phyloP scores from a whole-genome alignment of 2,797 vertebrate species.

The Notolabrus celidotus region DNA sequence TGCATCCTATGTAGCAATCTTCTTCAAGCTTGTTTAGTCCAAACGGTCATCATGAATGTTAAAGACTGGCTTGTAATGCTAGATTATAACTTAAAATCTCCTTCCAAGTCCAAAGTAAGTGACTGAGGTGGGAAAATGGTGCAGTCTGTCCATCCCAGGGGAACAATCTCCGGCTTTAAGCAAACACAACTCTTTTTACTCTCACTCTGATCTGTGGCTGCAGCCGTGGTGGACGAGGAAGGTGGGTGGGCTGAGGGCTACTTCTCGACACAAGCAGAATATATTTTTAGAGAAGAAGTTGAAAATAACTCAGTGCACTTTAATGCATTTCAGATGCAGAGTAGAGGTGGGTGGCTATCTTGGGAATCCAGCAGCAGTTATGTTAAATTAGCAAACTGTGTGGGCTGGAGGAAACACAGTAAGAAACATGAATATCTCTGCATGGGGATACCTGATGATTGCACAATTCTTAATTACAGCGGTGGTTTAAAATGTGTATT shows the following conservation, averaged over 20 bases:
- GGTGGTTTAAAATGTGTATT: conserved; percentile 1
- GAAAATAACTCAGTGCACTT: conserved; percentile 46
- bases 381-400: conserved; percentile 32
- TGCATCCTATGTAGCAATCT: too few relatives aligned
- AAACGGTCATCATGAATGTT: too few relatives aligned
- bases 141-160: conserved; percentile 15
- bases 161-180: conserved; percentile 24
- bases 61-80: background rate
- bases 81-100: conserved; percentile 16
- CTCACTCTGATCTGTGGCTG: conserved; percentile 22
- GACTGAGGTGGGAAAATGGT: conserved; percentile 1
- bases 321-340: conserved; percentile 33
- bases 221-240: background rate
- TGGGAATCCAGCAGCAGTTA: conserved; percentile 21
- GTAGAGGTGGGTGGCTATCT: conserved; percentile 15
- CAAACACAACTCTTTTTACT: conserved; percentile 39
- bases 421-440: conserved; percentile 11
- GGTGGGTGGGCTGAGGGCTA: conserved; percentile 43
- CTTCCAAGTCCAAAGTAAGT: conserved; percentile 17
- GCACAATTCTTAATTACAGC: background rate
- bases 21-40: too few relatives aligned
- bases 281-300: conserved; percentile 38
- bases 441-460: background rate
- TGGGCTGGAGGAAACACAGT: conserved; percentile 18
- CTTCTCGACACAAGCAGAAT: conserved; percentile 10